Evolutionary conservation across 2,113 vertebrate species (phyloP).

Genomic region (Cyphomyrus plagiostoma): DNA sequence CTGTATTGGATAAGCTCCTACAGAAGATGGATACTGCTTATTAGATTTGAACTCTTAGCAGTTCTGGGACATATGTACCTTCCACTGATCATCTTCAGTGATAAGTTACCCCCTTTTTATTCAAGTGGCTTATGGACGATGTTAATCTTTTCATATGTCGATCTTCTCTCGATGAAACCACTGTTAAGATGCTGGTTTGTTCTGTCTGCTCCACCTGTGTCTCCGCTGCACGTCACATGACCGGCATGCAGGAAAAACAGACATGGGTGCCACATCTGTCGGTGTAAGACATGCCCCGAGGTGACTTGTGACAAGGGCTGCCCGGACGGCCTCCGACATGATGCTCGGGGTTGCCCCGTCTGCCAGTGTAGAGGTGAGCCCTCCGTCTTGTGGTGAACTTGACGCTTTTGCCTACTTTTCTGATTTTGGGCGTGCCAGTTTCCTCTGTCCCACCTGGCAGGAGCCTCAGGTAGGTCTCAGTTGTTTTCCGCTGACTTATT

Average conservation of each 20-base stretch:
- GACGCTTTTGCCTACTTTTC: neutral
- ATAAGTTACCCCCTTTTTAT: neutral
- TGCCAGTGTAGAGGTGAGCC: constrained; percentile 54
- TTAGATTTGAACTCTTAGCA: neutral
- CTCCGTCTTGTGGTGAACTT: neutral
- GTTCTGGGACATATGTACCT: neutral
- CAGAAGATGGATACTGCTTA: neutral
- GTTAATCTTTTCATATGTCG: neutral
- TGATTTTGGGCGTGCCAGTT: neutral
- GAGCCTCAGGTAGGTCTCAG: too few relatives aligned
- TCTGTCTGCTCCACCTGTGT: neutral
- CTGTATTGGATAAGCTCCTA: neutral
- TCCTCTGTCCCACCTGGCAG: neutral
- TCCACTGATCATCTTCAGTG: neutral
- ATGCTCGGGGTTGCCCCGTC: constrained; percentile 60
- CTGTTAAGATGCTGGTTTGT: neutral
- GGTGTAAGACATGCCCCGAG: constrained; percentile 73
- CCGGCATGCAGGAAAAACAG: constrained; percentile 68
- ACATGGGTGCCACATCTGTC: constrained; percentile 72
- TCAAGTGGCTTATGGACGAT: neutral
- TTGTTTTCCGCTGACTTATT: neutral
- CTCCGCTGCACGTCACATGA: neutral
- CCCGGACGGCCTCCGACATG: constrained; percentile 64
- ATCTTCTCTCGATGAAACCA: neutral
- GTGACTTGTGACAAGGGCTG: constrained; percentile 67